Evolutionary conservation across 2,888 invertebrate genomes (phyloP).

Genomic region (Galerucella nymphaeae): DNA sequence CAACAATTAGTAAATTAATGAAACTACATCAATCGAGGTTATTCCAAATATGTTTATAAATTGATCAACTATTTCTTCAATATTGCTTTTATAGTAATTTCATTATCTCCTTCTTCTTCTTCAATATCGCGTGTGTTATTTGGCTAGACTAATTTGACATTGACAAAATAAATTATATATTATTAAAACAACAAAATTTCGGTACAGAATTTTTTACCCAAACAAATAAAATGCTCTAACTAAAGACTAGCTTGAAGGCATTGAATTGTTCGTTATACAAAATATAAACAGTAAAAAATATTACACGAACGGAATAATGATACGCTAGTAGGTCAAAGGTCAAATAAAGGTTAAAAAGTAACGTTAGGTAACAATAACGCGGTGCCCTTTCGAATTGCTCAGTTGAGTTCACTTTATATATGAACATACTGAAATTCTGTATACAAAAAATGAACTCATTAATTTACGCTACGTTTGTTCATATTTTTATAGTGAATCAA

Average conservation of each 20-base stretch:
- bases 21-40: too few relatives aligned
- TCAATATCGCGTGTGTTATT: too few relatives aligned
- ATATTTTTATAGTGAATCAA: background rate
- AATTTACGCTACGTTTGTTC: background rate
- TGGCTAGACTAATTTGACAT: too few relatives aligned
- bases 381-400: slow-evolving; percentile 11
- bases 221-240: background rate
- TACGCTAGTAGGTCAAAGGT: slow-evolving; percentile 24
- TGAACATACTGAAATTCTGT: background rate
- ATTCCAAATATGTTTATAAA: too few relatives aligned
- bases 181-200: too few relatives aligned
- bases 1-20: too few relatives aligned
- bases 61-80: too few relatives aligned
- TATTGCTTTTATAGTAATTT: too few relatives aligned
- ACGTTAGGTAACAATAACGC: slow-evolving; percentile 30
- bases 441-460: background rate
- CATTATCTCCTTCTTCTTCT: too few relatives aligned
- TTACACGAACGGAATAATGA: background rate
- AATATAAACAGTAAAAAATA: slow-evolving; percentile 1
- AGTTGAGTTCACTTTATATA: background rate
- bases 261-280: background rate
- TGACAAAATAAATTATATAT: too few relatives aligned
- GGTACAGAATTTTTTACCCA: too few relatives aligned
- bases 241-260: background rate
- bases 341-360: slow-evolving; percentile 29